phyloP scores from a whole-genome alignment of 37 sponge, comb jelly and placozoan species.

The Diacarnus erythraeanus region DNA sequence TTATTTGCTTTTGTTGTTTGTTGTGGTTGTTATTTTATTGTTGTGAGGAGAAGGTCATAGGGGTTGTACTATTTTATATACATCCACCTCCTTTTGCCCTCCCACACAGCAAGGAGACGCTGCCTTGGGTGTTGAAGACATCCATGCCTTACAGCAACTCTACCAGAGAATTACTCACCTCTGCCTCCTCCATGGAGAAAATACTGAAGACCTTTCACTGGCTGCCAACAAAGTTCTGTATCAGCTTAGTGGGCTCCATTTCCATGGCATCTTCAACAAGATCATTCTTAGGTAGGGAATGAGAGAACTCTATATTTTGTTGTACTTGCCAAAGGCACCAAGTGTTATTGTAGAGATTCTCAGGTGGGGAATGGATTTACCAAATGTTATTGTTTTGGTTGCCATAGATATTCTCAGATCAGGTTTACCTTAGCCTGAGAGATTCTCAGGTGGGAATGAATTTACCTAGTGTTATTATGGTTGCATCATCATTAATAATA shows the following conservation, averaged over 20 bases:
- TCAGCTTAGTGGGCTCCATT: conserved; percentile 73
- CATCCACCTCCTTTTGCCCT: background rate
- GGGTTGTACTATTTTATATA: background rate
- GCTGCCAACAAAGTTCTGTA: conserved; percentile 57
- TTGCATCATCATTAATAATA: too few relatives aligned
- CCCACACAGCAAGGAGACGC: conserved; percentile 12
- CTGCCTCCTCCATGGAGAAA: conserved; percentile 45
- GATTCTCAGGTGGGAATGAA: too few relatives aligned
- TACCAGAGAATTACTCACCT: conserved; percentile 60
- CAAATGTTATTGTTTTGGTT: too few relatives aligned
- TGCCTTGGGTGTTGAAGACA: conserved; percentile 41
- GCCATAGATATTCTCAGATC: too few relatives aligned
- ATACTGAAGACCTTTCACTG: background rate
- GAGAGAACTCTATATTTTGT: too few relatives aligned
- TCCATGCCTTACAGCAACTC: conserved; percentile 53
- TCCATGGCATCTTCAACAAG: conserved; percentile 80
- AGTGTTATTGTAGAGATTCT: too few relatives aligned
- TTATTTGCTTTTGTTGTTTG: too few relatives aligned
- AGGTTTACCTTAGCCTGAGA: too few relatives aligned
- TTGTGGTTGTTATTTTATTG: background rate
- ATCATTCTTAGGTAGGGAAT: conserved; percentile 73
- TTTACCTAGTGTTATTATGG: too few relatives aligned
- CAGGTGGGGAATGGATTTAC: too few relatives aligned
- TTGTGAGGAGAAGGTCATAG: too few relatives aligned
- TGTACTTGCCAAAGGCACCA: too few relatives aligned